Evolutionary conservation across 2,797 vertebrate genomes (phyloP), one percentile per base, ranked within the genome.

Genomic region (Crocidura indochinensis): DNA sequence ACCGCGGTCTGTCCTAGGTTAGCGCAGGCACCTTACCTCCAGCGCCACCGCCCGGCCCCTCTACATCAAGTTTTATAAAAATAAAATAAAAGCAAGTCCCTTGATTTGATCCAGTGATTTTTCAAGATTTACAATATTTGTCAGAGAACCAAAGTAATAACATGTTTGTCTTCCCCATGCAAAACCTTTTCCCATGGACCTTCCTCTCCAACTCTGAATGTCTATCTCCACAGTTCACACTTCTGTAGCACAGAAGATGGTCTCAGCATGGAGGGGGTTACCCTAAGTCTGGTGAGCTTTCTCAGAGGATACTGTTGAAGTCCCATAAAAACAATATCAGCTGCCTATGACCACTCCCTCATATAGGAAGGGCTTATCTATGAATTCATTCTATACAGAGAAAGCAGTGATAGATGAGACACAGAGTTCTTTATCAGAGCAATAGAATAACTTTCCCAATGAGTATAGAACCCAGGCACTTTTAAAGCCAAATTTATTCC

Each of bases 361-460:
- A 8, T 4, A 1, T 27, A 60, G 26, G 2, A 64, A 73, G 49
- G 72, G 29, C 19, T 29, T 72, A 44, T 60, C 26, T 79, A 6
- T 92, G 64, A 89, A 94, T 53, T 44, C 82, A 79, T 51, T 84
- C 88, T 47, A 11, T 0, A 11, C 51, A 78, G 5, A 87, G 49
- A 56, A 79, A 83, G 46, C 38, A 71, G 2, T 71, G 65, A 51
- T 20, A 69, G 44, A 92, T 10, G 65, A 93, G 20, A 72, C 67
- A 74, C 3, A 73, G 19, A 78, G 1, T 22, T 49, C 24, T 51
- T 79, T 51, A 6, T 44, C 78, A 82, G 9, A 44, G 8, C 17
- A 53, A 12, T 53, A 10, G n/a, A 71, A 47, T 31, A 93, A 69
- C 22, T 91, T 17, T 47, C 51, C 51, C 51, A 53, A 14, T 5